A percentile compares a stretch with the other conserved stretches of the same genome.
phyloP scores from a whole-genome alignment of 2,888 invertebrate genomes.

The Lagria hirta region DNA sequence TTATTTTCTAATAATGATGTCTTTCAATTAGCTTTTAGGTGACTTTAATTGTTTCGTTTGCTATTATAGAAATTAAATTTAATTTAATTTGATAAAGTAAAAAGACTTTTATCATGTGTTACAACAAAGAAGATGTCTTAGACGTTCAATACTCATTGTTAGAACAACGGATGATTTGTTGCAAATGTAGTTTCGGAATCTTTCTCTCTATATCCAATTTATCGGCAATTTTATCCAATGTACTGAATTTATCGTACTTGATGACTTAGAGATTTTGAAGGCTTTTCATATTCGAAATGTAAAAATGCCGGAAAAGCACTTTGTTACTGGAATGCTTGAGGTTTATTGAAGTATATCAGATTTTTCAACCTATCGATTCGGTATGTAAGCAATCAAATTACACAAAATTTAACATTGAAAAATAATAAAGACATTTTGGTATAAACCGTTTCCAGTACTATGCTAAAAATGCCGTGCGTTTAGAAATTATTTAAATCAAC shows the following conservation, averaged over 20 bases:
- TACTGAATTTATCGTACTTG: slow-evolving; percentile 20
- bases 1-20: slow-evolving; percentile 1
- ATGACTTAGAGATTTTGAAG: slow-evolving; percentile 18
- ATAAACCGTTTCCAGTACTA: no score
- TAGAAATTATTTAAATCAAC: no score
- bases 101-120: slow-evolving; percentile 8
- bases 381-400: no score
- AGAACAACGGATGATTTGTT: slow-evolving; percentile 21
- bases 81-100: slow-evolving; percentile 7
- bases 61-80: slow-evolving; percentile 4
- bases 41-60: slow-evolving; percentile 5
- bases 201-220: slow-evolving; percentile 23
- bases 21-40: no score
- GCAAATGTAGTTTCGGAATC: slow-evolving; percentile 21
- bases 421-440: no score
- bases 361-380: no score
- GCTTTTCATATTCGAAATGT: slow-evolving; percentile 12
- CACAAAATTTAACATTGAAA: no score
- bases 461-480: no score
- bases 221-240: slow-evolving; percentile 24
- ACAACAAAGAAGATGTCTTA: slow-evolving; percentile 3
- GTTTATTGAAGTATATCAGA: no score
- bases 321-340: no score
- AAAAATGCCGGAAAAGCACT: slow-evolving; percentile 3
- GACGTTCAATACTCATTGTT: slow-evolving; percentile 15